These are phyloP conservation scores for Papilio glaucus DNA, from an alignment of 1,140 invertebrate genomes.

Conservation along the genomic window DNA sequence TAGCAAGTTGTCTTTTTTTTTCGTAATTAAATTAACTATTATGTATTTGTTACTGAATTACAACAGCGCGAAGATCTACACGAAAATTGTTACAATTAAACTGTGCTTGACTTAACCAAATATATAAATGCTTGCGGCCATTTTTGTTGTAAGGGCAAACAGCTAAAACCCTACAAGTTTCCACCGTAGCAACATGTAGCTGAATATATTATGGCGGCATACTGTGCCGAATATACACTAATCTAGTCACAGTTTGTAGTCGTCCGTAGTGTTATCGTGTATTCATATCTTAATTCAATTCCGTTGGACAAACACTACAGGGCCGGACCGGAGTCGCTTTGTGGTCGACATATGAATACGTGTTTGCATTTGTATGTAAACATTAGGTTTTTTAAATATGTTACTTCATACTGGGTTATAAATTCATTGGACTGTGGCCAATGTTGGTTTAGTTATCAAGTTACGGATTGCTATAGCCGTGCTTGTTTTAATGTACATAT, in stretches of 20 bases:
- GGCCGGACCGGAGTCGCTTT: neutral
- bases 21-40: too few species aligned
- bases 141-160: neutral
- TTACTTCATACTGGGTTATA: neutral
- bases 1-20: too few species aligned
- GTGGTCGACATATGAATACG: slow-evolving; percentile 5
- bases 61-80: neutral
- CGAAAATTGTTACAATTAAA: neutral
- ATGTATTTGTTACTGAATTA: too few species aligned
- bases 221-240: neutral
- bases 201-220: neutral
- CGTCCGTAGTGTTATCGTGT: slow-evolving; percentile 1
- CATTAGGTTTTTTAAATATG: neutral
- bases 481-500: neutral
- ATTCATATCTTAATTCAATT: slow-evolving; percentile 34
- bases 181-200: neutral
- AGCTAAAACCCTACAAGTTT: neutral
- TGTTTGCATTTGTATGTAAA: slow-evolving; percentile 8
- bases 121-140: neutral
- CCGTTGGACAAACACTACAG: slow-evolving; percentile 17
- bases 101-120: neutral
- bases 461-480: neutral
- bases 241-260: neutral
- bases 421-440: neutral
- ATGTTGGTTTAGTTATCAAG: neutral